phyloP scores from a whole-genome alignment of 2,797 vertebrate genomes.

The Chlorospingus semifuscus region DNA sequence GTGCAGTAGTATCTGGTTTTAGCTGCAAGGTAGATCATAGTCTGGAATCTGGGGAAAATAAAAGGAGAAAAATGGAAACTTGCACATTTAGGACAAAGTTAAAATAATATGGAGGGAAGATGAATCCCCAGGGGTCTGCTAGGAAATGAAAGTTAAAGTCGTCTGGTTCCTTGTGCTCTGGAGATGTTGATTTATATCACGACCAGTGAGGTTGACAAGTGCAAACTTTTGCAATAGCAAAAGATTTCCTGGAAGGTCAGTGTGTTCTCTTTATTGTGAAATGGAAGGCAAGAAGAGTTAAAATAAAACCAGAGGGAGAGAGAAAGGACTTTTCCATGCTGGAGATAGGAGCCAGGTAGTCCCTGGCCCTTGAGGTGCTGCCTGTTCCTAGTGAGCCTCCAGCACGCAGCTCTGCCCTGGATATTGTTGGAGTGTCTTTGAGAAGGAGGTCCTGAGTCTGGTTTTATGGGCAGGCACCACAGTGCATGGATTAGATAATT shows the following conservation, averaged over 20 bases:
- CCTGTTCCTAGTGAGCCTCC: background rate
- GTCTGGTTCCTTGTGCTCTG: background rate
- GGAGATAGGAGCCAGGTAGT: background rate
- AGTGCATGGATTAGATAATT: background rate
- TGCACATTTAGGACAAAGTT: conserved; percentile 22
- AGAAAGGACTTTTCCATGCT: background rate
- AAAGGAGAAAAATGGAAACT: conserved; percentile 3
- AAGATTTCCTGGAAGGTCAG: conserved; percentile 6
- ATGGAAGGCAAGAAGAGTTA: background rate
- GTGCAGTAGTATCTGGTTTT: background rate
- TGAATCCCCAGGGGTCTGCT: conserved; percentile 13
- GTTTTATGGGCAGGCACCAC: background rate
- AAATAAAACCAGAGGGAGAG: background rate
- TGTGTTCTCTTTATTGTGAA: conserved; percentile 2
- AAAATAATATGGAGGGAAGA: conserved; percentile 26
- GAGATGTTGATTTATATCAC: background rate
- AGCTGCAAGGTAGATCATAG: background rate
- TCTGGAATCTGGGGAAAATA: background rate
- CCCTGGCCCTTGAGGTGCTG: accelerated
- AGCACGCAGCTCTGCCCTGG: accelerated
- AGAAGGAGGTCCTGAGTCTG: background rate
- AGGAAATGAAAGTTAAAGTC: conserved; percentile 56
- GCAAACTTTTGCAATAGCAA: background rate
- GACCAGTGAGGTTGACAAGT: background rate
- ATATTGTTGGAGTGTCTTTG: background rate